Base-by-base conservation (phyloP, 2,113 vertebrate genomes). In the Ceyx melanurus region DNA sequence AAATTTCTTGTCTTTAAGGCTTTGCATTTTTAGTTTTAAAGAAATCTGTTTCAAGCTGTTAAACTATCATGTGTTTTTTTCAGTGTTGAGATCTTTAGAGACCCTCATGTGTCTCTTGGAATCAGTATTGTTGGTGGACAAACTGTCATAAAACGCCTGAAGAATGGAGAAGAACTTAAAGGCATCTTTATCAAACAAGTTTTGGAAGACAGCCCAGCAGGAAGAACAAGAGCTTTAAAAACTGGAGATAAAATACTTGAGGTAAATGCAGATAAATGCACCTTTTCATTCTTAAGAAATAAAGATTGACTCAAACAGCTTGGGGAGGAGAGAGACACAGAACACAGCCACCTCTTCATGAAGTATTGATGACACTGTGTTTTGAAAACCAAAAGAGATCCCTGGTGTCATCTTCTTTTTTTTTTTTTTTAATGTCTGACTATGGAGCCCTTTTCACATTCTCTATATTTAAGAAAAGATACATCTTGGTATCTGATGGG, bases 101-200 rank as follows among this genome's bases (percentile, higher is more conserved):
- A 99, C 64, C 98, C 98, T 16, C 89, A 97, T 0, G 98, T 98
- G 90, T 98, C 99, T 73, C 98, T 99, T 94, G 99, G 99, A 56
- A 99, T 99, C 97, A 99, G 99, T 92, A 99, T 99, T 70, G 99
- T 99, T n/a, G 99, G 99, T 31, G 99, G 99, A 18, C 98, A 97
- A 18, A 98, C 98, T 1, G 97, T 99, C 92, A 99, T 99, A 98
- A 99, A 99, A 95, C 98, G 99, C 22, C 97, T 99, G 89, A 98
- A 98, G 96, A 99, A 99, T 82, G 99, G 99, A 58, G 99, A 99
- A 89, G 99, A 99, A 37, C 98, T 99, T 82, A 99, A 98, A 97
- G 99, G 99, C 16, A 99, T 99, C 96, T 99, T 99, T 96, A 99
- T 99, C 97, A 99, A 99, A 89, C 99, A 99, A 95, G 99, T 99